Conservation (phyloP, 2,888 invertebrate genomes). For the Belgica antarctica region DNA sequence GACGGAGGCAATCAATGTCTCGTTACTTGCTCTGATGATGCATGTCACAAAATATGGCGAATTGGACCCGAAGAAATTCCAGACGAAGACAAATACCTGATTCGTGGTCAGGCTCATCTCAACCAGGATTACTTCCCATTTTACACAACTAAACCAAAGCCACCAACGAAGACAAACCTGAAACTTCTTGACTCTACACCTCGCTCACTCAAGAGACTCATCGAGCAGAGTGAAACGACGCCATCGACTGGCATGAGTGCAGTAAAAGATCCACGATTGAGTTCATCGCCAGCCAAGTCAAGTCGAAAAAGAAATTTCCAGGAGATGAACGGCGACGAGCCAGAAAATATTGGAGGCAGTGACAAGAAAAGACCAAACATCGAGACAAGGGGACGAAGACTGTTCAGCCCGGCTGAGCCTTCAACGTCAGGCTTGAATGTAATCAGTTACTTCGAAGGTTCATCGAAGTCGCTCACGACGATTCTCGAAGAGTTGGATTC, state of each 20-base stretch:
- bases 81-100: constrained; percentile 52
- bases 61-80: constrained; percentile 59
- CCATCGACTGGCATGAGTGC: constrained; percentile 45
- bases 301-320: constrained; percentile 51
- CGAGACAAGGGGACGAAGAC: constrained; percentile 55
- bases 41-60: constrained; percentile 73
- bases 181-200: constrained; percentile 57
- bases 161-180: constrained; percentile 42
- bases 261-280: too few species aligned
- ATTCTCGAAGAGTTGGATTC: constrained; percentile 48
- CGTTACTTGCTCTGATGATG: constrained; percentile 83
- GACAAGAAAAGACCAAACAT: constrained; percentile 54
- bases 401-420: constrained; percentile 55
- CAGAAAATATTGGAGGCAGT: constrained; percentile 48
- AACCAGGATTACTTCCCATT: constrained; percentile 51
- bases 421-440: constrained; percentile 23
- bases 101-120: constrained; percentile 57
- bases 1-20: constrained; percentile 60
- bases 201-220: constrained; percentile 56
- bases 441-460: background rate
- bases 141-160: constrained; percentile 43
- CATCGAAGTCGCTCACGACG: constrained; percentile 47
- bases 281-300: constrained; percentile 47
- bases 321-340: constrained; percentile 51
- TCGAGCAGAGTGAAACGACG: constrained; percentile 53